phyloP scores from a whole-genome alignment of 2,113 vertebrate genomes.

The Poeciliopsis retropinna region DNA sequence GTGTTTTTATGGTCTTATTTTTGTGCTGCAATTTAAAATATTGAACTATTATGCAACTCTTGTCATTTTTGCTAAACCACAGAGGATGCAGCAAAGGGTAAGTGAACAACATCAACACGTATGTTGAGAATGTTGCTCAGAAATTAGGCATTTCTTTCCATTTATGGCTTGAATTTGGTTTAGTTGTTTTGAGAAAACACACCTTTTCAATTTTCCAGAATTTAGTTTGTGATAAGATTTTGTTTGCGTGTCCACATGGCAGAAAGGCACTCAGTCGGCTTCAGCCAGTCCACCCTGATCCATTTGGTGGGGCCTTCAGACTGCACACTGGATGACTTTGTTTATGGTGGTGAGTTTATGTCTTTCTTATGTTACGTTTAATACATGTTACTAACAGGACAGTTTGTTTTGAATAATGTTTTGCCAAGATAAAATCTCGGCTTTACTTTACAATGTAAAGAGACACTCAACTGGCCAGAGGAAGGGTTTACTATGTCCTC shows the following conservation, averaged over 20 bases:
- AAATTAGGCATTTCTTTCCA: neutral
- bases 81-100: constrained; percentile 84
- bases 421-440: neutral
- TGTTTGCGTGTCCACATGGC: constrained; percentile 34
- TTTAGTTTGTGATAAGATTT: neutral
- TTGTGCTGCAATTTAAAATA: neutral
- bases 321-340: constrained; percentile 90
- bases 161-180: neutral
- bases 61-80: constrained; percentile 41
- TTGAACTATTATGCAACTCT: neutral
- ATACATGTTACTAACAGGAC: too few species aligned
- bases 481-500: too few species aligned
- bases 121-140: neutral
- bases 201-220: neutral
- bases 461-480: too few species aligned
- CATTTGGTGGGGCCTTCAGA: constrained; percentile 94
- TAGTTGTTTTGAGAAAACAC: neutral
- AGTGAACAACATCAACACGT: constrained; percentile 24
- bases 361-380: neutral
- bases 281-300: constrained; percentile 96
- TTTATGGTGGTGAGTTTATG: constrained; percentile 88
- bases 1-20: neutral
- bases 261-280: constrained; percentile 89
- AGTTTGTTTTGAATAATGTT: neutral
- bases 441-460: too few species aligned